A percentile compares a stretch with the other conserved stretches of the same genome.
These are phyloP conservation scores for Melanargia galathea DNA, from an alignment of 2,888 invertebrate species.

Conservation along the genomic window DNA sequence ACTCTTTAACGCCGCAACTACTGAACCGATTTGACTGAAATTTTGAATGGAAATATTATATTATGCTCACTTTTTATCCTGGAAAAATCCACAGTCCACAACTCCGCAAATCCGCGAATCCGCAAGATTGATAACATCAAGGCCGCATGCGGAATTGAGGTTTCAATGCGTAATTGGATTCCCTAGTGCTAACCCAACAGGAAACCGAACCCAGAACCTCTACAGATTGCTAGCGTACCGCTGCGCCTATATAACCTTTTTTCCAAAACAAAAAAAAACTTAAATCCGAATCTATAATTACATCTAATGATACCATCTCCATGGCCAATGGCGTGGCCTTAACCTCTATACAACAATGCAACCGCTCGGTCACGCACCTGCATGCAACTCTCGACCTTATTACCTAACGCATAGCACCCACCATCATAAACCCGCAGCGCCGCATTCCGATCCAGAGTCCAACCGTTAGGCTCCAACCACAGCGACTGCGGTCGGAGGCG, in stretches of 20 bases:
- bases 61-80: no score
- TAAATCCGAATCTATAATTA: neutral
- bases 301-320: slow-evolving; percentile 12
- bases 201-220: no score
- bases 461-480: slow-evolving; percentile 46
- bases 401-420: slow-evolving; percentile 33
- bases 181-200: no score
- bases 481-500: slow-evolving; percentile 48
- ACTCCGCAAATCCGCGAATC: no score
- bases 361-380: slow-evolving; percentile 17
- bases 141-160: no score
- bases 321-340: slow-evolving; percentile 15
- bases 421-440: slow-evolving; percentile 41
- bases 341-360: slow-evolving; percentile 15
- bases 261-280: neutral
- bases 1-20: no score
- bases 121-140: no score
- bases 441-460: slow-evolving; percentile 49
- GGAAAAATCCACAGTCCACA: no score
- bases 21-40: no score
- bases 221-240: neutral
- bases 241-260: neutral
- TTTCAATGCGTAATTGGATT: no score
- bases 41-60: no score
- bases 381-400: slow-evolving; percentile 40